Evolutionary conservation across 1,140 invertebrate species (phyloP), one percentile per base, ranked within the genome.

Genomic region (Drosophila nannoptera): DNA sequence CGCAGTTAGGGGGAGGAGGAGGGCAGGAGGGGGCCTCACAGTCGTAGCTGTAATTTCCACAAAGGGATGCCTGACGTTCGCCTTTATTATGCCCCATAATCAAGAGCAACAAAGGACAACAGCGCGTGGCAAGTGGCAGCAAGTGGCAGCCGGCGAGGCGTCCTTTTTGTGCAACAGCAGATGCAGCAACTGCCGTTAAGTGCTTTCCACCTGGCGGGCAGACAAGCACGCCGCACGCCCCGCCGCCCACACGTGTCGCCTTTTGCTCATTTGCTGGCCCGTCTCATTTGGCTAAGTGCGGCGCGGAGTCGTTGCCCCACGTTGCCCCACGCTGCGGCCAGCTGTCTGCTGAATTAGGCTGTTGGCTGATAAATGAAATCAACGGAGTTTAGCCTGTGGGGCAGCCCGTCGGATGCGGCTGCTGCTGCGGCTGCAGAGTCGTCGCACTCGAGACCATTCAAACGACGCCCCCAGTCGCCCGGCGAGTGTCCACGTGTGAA

Each of bases 211-310:
- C 72, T 78, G 73, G 22, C 64, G 72, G 75, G 63, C 75, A 82
- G 61, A 77, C 65, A 64, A 76, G 63, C 49, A 35, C 36, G 38
- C 50, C 53, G 40, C 14, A 16, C 56, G 55, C 32, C 14, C 36
- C 53, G 31, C 38, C 53, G 8, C n/a, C 12, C 58, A 77, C 75
- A 73, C 68, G 68, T 70, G 73, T 46, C 66, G 11, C 22, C 35
- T 55, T 31, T 80, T 81, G 77, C 77, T 81, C 77, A 81, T 82
- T 81, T 81, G 78, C 71, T 74, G 61, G 69, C 71, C 42, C 73
- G 78, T 64, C 76, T 83, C 80, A 83, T 83, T 83, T 83, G 72
- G 83, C 81, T 83, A 83, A 83, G 80, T 83, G 78, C 78, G 76
- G 78, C 78, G 76, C 58, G 62, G 67, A 80, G 80, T 80, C 80